Conservation (phyloP, 2,888 invertebrate genomes). For the Liopterus haemorrhoidalis region DNA sequence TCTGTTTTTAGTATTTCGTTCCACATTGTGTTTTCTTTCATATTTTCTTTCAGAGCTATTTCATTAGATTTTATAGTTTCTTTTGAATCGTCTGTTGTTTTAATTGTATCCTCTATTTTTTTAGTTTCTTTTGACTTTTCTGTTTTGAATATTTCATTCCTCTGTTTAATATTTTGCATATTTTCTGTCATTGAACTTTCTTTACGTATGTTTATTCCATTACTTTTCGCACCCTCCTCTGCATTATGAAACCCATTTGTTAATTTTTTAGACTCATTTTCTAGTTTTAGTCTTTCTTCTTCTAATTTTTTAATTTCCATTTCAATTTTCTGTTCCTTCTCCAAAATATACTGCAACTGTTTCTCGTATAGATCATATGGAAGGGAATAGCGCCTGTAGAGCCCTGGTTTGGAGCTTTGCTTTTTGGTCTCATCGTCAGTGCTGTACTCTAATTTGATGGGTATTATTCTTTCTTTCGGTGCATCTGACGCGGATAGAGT, state of each 20-base stretch:
- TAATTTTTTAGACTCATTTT: too few relatives aligned
- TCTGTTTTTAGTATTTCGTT: too few relatives aligned
- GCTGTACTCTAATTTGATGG: neutral
- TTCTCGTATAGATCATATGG: constrained; percentile 60
- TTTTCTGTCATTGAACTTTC: constrained; percentile 11
- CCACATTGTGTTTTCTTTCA: too few relatives aligned
- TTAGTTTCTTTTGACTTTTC: too few relatives aligned
- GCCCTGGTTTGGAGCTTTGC: constrained; percentile 6
- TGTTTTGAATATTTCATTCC: neutral
- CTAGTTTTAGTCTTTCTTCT: constrained; percentile 48
- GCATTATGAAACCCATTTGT: too few relatives aligned
- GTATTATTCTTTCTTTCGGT: neutral
- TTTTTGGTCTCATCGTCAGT: constrained; percentile 1
- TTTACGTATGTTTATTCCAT: too few relatives aligned
- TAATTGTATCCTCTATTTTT: too few relatives aligned
- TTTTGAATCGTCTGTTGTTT: too few relatives aligned
- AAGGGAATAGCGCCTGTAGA: constrained; percentile 52
- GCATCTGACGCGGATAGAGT: constrained; percentile 10
- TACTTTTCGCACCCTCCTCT: too few relatives aligned
- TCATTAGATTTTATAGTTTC: too few relatives aligned
- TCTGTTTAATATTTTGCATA: constrained; percentile 36
- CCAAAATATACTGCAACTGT: constrained; percentile 60
- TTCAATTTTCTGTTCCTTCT: constrained; percentile 63
- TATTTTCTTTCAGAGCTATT: too few relatives aligned
- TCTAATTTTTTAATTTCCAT: constrained; percentile 59